phyloP scores from a whole-genome alignment of 2,888 invertebrate species.

The Plemyria rubiginata region DNA sequence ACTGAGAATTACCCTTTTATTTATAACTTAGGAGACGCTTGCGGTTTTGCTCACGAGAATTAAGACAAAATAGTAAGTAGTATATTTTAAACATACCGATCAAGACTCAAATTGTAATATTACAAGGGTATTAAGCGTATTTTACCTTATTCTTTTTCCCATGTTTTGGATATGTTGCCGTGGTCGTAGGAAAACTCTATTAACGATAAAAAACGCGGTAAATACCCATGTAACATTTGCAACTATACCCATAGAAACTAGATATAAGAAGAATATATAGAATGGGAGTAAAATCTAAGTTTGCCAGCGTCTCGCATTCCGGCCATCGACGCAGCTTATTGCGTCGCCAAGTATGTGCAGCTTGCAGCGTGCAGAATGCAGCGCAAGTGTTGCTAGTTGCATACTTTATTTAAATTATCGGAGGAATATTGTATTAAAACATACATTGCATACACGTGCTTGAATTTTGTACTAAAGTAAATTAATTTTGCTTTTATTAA shows the following conservation, averaged over 20 bases:
- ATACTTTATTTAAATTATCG: background rate
- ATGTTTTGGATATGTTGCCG: too few relatives aligned
- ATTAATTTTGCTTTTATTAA: background rate
- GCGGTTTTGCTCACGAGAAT: too few relatives aligned
- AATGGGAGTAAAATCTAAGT: constrained; percentile 1
- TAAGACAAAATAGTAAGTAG: too few relatives aligned
- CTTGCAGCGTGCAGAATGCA: constrained; percentile 20
- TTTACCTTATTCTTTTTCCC: too few relatives aligned
- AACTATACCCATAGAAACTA: too few relatives aligned
- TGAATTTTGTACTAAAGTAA: background rate
- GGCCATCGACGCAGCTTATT: constrained; percentile 34
- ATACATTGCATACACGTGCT: background rate
- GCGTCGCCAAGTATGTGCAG: constrained; percentile 27
- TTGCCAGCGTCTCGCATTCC: constrained; percentile 9
- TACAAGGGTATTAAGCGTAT: too few relatives aligned
- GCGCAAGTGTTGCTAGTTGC: constrained; percentile 15
- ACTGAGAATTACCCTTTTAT: background rate
- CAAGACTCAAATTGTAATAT: too few relatives aligned
- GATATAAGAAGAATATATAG: too few relatives aligned
- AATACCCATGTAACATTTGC: too few relatives aligned
- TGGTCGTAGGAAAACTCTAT: too few relatives aligned
- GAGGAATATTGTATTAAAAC: background rate
- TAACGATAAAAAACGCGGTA: too few relatives aligned
- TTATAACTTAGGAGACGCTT: background rate
- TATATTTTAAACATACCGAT: too few relatives aligned